Conservation (phyloP, 2,113 vertebrate species). For the Siphamia tubifer region DNA sequence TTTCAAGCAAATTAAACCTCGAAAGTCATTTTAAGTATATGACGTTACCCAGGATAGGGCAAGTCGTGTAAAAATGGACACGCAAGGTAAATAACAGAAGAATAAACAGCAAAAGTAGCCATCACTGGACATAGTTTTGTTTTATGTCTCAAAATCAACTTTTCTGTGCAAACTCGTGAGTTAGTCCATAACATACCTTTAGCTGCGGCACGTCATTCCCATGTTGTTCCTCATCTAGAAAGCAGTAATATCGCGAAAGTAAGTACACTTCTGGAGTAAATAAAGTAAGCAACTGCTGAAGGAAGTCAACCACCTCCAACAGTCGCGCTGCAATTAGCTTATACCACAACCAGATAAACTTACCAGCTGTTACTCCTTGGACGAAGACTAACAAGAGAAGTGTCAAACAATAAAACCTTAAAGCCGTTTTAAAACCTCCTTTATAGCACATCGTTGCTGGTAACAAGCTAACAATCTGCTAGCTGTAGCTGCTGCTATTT, state of each 20-base stretch:
- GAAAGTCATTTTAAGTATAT: no score
- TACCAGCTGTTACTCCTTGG: slow-evolving; percentile 66
- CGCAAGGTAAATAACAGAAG: no score
- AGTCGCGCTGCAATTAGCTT: background rate
- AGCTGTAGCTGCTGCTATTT: slow-evolving; percentile 49
- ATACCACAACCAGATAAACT: background rate
- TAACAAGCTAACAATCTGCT: slow-evolving; percentile 54
- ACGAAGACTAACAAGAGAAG: slow-evolving; percentile 54
- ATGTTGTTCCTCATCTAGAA: slow-evolving; percentile 67
- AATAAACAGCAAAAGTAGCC: no score
- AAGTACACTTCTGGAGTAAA: background rate
- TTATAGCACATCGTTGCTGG: slow-evolving; percentile 51
- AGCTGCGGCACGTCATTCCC: slow-evolving; percentile 59
- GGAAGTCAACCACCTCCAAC: no score
- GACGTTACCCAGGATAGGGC: no score
- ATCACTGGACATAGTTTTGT: no score
- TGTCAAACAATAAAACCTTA: slow-evolving; percentile 36
- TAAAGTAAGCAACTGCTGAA: background rate
- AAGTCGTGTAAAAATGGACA: no score
- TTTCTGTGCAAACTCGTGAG: no score
- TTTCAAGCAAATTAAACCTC: no score
- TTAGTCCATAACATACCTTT: slow-evolving; percentile 59
- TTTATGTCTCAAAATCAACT: no score
- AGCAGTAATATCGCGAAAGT: background rate
- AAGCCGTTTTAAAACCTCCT: slow-evolving; percentile 39